phyloP scores from a whole-genome alignment of 2,888 invertebrate genomes.

The Sphaeridia pumilis region DNA sequence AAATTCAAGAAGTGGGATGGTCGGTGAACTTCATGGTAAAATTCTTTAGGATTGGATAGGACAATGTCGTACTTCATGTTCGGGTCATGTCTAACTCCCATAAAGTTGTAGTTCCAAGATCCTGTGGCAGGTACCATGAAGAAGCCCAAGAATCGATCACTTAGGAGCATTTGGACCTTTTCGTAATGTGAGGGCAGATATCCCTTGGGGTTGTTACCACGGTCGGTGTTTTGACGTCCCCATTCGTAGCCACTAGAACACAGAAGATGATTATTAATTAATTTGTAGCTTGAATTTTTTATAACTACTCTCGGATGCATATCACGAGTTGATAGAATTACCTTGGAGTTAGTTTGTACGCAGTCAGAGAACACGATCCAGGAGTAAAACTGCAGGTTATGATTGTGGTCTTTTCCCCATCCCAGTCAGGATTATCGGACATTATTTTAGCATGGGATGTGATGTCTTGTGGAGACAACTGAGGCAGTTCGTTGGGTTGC shows the following conservation, averaged over 20 bases:
- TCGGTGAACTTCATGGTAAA: conserved; percentile 97
- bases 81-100: conserved; percentile 96
- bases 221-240: conserved; percentile 96
- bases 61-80: conserved; percentile 98
- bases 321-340: conserved; percentile 29
- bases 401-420: conserved; percentile 96
- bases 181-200: conserved; percentile 98
- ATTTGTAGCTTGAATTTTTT: too few relatives aligned
- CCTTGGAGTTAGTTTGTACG: conserved; percentile 94
- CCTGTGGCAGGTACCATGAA: conserved; percentile 98
- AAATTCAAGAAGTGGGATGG: conserved; percentile 98
- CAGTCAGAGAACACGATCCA: conserved; percentile 95
- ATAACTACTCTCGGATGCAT: neutral
- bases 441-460: conserved; percentile 93
- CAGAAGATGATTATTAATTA: neutral
- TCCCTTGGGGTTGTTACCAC: conserved; percentile 97
- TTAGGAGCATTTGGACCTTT: conserved; percentile 94
- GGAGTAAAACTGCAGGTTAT: conserved; percentile 99
- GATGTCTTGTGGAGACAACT: conserved; percentile 96
- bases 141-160: conserved; percentile 95
- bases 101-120: conserved; percentile 99
- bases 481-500: conserved; percentile 97
- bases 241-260: conserved; percentile 81
- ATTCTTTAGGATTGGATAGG: conserved; percentile 94
- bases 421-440: conserved; percentile 93